Evolutionary conservation across 2,113 vertebrate genomes (phyloP).

Genomic region (Garra rufa): DNA sequence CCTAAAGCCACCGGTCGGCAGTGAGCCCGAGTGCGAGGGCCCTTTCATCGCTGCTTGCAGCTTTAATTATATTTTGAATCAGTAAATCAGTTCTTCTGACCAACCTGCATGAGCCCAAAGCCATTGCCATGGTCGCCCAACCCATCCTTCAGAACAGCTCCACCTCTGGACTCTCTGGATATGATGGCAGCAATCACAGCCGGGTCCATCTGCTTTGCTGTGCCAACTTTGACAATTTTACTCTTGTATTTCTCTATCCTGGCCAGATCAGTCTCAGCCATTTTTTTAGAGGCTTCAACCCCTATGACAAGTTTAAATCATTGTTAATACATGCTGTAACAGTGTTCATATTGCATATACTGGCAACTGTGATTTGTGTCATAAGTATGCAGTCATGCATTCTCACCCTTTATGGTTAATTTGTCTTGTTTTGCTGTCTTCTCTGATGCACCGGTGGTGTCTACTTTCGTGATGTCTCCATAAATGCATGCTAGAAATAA

Average conservation of each 20-base stretch:
- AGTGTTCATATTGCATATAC: background rate
- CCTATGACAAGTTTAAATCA: slow-evolving; percentile 5
- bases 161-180: slow-evolving; percentile 56
- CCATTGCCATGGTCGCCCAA: slow-evolving; percentile 67
- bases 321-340: background rate
- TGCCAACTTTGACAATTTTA: slow-evolving; percentile 66
- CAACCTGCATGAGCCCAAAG: slow-evolving; percentile 77
- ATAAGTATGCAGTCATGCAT: background rate
- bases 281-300: slow-evolving; percentile 32
- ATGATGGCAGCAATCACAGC: slow-evolving; percentile 49
- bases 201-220: slow-evolving; percentile 68
- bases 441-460: slow-evolving; percentile 71
- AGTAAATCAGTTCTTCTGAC: background rate
- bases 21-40: no score
- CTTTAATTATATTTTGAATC: background rate
- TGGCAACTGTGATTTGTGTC: background rate
- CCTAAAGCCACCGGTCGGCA: no score
- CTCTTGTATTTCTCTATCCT: slow-evolving; percentile 37
- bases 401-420: slow-evolving; percentile 62
- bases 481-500: slow-evolving; percentile 49
- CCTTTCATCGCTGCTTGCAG: no score
- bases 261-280: slow-evolving; percentile 41
- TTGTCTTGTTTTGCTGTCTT: slow-evolving; percentile 61
- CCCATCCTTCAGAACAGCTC: slow-evolving; percentile 59
- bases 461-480: slow-evolving; percentile 72